Evolutionary conservation across 2,797 vertebrate species (phyloP), one percentile per base, ranked within the genome.

Genomic region (Paratrypauchen microcephalus): DNA sequence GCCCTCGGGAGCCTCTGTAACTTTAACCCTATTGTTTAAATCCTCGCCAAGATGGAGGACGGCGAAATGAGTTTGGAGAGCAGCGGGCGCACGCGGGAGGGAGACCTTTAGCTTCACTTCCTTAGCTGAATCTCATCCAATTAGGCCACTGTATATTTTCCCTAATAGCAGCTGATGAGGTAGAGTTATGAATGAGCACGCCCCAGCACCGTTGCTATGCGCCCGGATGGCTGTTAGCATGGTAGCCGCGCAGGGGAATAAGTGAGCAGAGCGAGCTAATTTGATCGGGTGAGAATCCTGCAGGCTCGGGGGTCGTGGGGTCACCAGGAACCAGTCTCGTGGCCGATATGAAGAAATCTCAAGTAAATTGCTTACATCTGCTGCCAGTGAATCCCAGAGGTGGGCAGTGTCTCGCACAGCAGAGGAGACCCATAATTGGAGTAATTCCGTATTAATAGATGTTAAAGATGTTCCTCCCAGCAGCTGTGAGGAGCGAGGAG

Each of bases 201-300:
- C 94, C 95, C 93, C 83, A 76, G 92, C 90, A 90, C 94, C 94
- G 97, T 98, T 96, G 96, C 97, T 97, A 97, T 97, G 97, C 96
- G 96, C 96, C 93, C 92, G 95, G 97, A 96, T 93, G 95, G 95
- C 96, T 95, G 95, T 96, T 95, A 97, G 95, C 93, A 93, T 95
- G 92, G 85, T 95, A 95, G 94, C 90, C 95, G 96, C 96, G 93
- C 96, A 94, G 86, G 97, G 97, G 97, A 97, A 97, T 98, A 99
- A 98, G 97, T 99, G 98, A 99, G 97, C 97, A 99, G 98, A 98
- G 97, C 96, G 96, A 96, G 98, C 98, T 99, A 99, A 99, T 99
- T 99, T 98, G 96, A 98, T 98, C 97, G 97, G 97, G 98, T 99
- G 97, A 99, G 97, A 97, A 99, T 98, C 97, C 97, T 98, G 97